Percentiles rank a stretch among this genome's conserved stretches.
phyloP scores from a whole-genome alignment of 23 tunicate genomes.

The Styela clava region DNA sequence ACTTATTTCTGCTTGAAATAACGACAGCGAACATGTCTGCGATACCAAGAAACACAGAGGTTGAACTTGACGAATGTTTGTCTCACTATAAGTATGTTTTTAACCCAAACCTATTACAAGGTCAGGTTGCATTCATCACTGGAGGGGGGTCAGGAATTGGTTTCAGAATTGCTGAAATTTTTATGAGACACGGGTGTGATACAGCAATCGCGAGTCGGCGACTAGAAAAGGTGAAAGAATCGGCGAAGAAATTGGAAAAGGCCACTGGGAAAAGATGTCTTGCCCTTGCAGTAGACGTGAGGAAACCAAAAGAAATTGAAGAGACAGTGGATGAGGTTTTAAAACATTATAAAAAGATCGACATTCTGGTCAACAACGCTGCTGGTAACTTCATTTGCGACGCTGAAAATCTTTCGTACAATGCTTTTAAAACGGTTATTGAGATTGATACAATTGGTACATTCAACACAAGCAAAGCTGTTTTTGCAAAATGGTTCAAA shows the following conservation, averaged over 20 bases:
- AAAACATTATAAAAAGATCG: slow-evolving; percentile 41
- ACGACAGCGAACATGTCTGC: background rate
- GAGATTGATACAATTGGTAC: slow-evolving; percentile 93
- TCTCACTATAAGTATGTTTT: slow-evolving; percentile 67
- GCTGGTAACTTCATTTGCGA: slow-evolving; percentile 90
- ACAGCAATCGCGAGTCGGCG: slow-evolving; percentile 88
- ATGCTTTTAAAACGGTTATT: slow-evolving; percentile 87
- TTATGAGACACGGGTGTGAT: slow-evolving; percentile 95
- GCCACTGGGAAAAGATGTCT: slow-evolving; percentile 70
- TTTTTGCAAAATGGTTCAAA: slow-evolving; percentile 54
- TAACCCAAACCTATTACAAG: slow-evolving; percentile 62
- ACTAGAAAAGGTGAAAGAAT: slow-evolving; percentile 63
- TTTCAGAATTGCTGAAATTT: slow-evolving; percentile 82
- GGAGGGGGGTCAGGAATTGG: slow-evolving; percentile 98
- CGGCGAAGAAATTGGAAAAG: slow-evolving; percentile 56
- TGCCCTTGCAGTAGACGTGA: slow-evolving; percentile 66
- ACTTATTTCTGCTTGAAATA: no score
- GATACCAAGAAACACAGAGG: slow-evolving; percentile 28
- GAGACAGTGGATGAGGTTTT: slow-evolving; percentile 3
- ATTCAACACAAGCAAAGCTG: slow-evolving; percentile 77
- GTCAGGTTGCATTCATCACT: slow-evolving; percentile 85
- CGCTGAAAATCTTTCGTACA: slow-evolving; percentile 66
- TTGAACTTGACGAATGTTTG: slow-evolving; percentile 78
- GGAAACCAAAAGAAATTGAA: slow-evolving; percentile 6
- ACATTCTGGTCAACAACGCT: slow-evolving; percentile 74